These are phyloP conservation scores for Pinctada fucata DNA, from an alignment of 2,888 invertebrate genomes.

Conservation along the genomic window DNA sequence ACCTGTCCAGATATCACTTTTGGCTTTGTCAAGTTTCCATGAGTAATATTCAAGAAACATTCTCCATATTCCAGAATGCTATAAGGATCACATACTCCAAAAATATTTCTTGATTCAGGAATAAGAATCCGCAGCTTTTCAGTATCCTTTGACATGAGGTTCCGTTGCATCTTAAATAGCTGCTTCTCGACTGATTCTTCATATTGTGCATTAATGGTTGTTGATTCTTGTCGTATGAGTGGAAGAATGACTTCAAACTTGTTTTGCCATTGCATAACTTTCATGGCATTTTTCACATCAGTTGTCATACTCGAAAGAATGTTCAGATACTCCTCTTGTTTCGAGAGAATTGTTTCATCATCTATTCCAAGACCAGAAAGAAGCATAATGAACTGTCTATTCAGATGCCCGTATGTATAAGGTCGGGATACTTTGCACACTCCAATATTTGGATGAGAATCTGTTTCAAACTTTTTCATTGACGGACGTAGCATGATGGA, in stretches of 20 bases:
- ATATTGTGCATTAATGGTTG: too few relatives aligned
- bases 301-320: conserved; percentile 32
- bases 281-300: conserved; percentile 25
- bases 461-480: conserved; percentile 31
- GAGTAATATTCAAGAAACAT: conserved; percentile 51
- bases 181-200: too few relatives aligned
- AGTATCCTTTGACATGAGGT: too few relatives aligned
- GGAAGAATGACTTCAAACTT: too few relatives aligned
- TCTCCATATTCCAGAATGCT: conserved; percentile 71
- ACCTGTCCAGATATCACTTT: conserved; percentile 59
- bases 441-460: conserved; percentile 33
- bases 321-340: conserved; percentile 51
- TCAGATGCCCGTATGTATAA: conserved; percentile 58
- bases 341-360: conserved; percentile 53
- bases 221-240: conserved; percentile 65
- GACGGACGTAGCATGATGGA: conserved; percentile 19
- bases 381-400: conserved; percentile 72
- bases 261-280: conserved; percentile 32
- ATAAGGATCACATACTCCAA: conserved; percentile 73
- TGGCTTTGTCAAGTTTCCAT: conserved; percentile 28
- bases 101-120: too few relatives aligned
- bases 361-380: conserved; percentile 59
- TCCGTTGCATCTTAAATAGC: too few relatives aligned
- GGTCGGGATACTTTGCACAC: conserved; percentile 44
- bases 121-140: too few relatives aligned